Conservation (phyloP, 2,113 vertebrate genomes). For the Rhinoptilus africanus region DNA sequence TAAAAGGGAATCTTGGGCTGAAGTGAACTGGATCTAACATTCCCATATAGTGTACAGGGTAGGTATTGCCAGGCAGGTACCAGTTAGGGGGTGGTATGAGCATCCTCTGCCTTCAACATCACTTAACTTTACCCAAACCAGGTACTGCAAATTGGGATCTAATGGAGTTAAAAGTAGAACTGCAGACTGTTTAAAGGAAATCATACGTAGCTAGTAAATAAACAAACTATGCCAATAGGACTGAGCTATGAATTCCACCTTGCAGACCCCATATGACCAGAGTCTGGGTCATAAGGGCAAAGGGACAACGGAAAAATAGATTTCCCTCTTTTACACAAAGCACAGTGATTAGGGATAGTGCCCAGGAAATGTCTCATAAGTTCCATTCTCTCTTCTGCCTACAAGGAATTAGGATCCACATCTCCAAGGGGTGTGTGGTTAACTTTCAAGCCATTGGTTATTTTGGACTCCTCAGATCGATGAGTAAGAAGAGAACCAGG, state of each 20-base stretch:
- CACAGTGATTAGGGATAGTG: not conserved
- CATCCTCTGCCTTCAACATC: not conserved
- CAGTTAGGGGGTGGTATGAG: rapidly evolving
- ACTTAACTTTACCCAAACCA: not conserved
- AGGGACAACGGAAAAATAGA: not conserved
- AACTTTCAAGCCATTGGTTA: not conserved
- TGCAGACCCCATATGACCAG: not conserved
- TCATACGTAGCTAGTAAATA: not conserved
- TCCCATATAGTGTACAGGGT: not conserved
- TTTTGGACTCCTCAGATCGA: not conserved
- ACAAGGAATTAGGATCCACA: not conserved
- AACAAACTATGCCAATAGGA: not conserved
- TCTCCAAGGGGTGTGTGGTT: not conserved
- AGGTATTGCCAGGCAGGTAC: not conserved
- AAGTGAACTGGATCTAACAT: not conserved
- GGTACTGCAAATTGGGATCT: not conserved
- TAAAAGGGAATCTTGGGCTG: not conserved
- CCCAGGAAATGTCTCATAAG: not conserved
- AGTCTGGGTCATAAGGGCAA: rapidly evolving
- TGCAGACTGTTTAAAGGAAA: not conserved
- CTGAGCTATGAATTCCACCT: not conserved
- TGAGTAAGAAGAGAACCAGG: not conserved
- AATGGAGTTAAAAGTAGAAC: not conserved
- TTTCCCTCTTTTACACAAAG: not conserved
- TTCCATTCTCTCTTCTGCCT: not conserved